Conservation (phyloP, 2,797 vertebrate species). For the Oceanodroma leucorhoa region DNA sequence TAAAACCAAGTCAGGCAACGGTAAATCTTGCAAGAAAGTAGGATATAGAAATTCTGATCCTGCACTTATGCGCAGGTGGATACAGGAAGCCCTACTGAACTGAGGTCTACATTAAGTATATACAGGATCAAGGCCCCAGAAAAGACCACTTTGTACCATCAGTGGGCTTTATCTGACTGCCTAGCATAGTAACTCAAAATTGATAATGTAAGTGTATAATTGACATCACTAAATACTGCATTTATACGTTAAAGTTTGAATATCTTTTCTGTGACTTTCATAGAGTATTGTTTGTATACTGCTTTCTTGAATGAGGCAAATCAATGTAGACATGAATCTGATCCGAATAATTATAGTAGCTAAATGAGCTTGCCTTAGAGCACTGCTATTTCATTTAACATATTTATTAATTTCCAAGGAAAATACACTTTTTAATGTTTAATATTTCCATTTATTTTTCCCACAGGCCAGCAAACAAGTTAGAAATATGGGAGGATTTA, state of each 20-base stretch:
- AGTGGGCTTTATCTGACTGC: not conserved
- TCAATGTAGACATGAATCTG: not conserved
- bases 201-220: not conserved
- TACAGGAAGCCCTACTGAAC: not conserved
- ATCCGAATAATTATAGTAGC: not conserved
- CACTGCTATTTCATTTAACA: not conserved
- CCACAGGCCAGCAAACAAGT: slow-evolving; percentile 89
- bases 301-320: not conserved
- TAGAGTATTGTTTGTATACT: not conserved
- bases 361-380: not conserved
- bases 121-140: not conserved
- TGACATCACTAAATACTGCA: not conserved
- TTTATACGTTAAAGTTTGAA: not conserved
- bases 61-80: too few species aligned
- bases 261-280: not conserved
- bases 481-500: slow-evolving; percentile 98
- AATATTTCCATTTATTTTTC: slow-evolving; percentile 30
- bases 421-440: not conserved
- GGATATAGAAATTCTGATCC: not conserved
- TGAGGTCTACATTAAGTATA: not conserved
- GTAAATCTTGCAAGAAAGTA: not conserved
- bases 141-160: not conserved
- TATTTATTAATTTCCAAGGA: not conserved
- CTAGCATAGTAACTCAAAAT: not conserved
- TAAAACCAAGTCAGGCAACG: not conserved